Base-by-base conservation (phyloP, 2,113 vertebrate genomes). In the Mixornis gularis region DNA sequence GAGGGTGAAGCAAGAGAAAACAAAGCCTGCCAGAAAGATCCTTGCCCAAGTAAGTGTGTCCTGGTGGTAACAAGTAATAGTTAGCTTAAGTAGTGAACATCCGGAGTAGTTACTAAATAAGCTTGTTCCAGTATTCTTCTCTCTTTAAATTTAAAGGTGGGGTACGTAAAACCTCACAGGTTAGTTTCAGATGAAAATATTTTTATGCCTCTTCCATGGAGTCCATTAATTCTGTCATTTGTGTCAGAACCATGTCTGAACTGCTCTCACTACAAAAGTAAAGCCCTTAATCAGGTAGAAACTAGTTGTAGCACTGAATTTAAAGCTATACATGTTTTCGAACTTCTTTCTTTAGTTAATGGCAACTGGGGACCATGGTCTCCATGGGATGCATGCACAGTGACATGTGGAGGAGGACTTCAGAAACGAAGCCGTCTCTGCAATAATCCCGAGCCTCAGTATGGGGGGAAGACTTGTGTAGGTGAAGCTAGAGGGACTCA, bases 321-420 rank as follows among this genome's bases (percentile, higher is more conserved):
- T n/a, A 52, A 92, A 89, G 34, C 22, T 68, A 34, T 32, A 17
- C 2, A 1, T 59, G 18, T 81, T 36, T 81, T 63, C 11, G 41
- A 8, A 66, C 36, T 74, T 83, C 81, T 96, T 46, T 59, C 81
- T 68, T 66, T 72, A 99, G 99, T 99, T 93, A 97, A 99, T 93
- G 99, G 99, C 85, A 98, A 98, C 65, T 99, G 99, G 99, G 99
- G 99, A 63, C 99, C 99, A 32, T 99, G 99, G 99, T 99, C 99
- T 80, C 98, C 95, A 2, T 99, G 99, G 99, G 98, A 99, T 93
- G 97, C 97, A 90, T 99, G 99, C 90, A 98, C 98, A 30, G 97
- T 98, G 87, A 99, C 99, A 15, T 99, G 99, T 91, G 98, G 98
- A 91, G 98, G 99, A 94, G 99, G 99, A 77, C 86, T 98, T 62